A percentile compares a stretch with the other conserved stretches of the same genome.
Conservation (phyloP, 2,888 invertebrate genomes). For the Stenichneumon culpator region DNA sequence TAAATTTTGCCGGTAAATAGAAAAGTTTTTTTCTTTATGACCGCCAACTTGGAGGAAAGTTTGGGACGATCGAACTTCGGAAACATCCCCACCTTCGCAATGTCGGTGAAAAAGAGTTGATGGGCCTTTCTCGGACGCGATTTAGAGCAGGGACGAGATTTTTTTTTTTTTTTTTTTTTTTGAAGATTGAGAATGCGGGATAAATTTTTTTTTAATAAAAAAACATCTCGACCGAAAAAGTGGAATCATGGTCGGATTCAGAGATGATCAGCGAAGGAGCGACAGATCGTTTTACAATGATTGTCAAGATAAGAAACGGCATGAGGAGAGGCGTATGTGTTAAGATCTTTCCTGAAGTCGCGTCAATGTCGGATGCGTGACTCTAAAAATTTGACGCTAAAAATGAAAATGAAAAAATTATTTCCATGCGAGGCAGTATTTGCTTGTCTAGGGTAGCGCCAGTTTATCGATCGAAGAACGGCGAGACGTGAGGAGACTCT, state of each 20-base stretch:
- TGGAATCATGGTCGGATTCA: too few species aligned
- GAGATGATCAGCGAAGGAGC: too few species aligned
- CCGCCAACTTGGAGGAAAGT: conserved; percentile 33
- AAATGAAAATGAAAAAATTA: too few species aligned
- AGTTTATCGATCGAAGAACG: background rate
- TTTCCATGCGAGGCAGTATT: background rate
- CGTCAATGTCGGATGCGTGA: too few species aligned
- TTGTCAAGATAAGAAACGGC: too few species aligned
- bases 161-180: background rate
- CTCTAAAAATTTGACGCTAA: too few species aligned
- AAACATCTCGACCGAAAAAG: too few species aligned
- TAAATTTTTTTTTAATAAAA: background rate
- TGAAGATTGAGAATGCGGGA: background rate
- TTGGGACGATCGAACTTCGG: conserved; percentile 38
- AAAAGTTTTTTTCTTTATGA: conserved; percentile 68
- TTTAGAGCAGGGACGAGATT: background rate
- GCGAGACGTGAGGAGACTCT: background rate
- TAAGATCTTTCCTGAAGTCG: too few species aligned
- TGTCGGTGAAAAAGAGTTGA: background rate
- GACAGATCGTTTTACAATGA: too few species aligned
- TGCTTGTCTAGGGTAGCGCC: background rate
- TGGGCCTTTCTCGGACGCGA: background rate
- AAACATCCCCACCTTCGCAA: background rate
- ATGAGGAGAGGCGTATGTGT: too few species aligned
- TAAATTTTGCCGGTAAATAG: conserved; percentile 60